Evolutionary conservation across 2,797 vertebrate genomes (phyloP), one percentile per base, ranked within the genome.

Genomic region (Microctenopoma steveboyesi): DNA sequence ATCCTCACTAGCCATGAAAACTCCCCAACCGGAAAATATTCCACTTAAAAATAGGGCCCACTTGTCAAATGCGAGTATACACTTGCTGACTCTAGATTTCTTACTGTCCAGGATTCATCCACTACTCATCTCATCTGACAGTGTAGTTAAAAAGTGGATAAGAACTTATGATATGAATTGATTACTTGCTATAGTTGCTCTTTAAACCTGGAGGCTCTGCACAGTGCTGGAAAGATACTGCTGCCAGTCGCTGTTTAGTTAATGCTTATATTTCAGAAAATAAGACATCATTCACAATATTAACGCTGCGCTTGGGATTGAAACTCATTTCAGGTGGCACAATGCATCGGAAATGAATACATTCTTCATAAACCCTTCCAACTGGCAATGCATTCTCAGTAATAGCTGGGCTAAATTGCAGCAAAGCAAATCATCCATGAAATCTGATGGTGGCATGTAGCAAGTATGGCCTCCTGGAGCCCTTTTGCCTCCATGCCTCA

Each of bases 1-100:
- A 39, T 83, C 82, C 53, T 72, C 71, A 73, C 62, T 62, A 51
- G 82, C 73, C 76, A 79, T 85, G 77, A 91, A 90, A 91, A 78
- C 82, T 74, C 77, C 77, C 82, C 77, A 80, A 83, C 86, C 42
- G 83, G 85, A 92, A 92, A 91, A 91, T 80, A 78, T 81, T 64
- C 67, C 65, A 52, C 76, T 67, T 77, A 84, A 88, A 90, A 86
- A 59, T 61, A 64, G 53, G 69, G 67, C 72, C 74, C 68, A 49
- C 77, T 86, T 74, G 86, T 87, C 79, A 92, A 79, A 86, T 64
- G 39, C 76, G 69, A 89, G 78, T 28, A 27, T 76, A 9, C 53
- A 70, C 56, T 85, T 87, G 86, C 91, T 92, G 89, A 90, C 84
- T 81, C 63, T 39, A 51, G 75, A 81, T 74, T 82, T 86, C 65